Evolutionary conservation across 2,113 vertebrate genomes (phyloP).

Genomic region (Ctenomys sociabilis): DNA sequence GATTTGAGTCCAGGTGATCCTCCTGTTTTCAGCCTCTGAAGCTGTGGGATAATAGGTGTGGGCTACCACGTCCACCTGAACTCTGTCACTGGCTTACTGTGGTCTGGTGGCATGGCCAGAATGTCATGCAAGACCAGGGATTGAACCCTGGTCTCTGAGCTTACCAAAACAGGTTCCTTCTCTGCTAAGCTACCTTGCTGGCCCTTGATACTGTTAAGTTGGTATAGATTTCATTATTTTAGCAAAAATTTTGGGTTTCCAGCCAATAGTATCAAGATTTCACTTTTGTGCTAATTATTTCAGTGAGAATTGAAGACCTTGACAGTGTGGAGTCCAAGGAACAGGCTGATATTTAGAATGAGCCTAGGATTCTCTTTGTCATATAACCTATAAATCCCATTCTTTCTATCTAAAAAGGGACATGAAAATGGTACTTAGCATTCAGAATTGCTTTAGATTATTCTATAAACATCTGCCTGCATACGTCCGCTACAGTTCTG

Average conservation of each 20-base stretch:
- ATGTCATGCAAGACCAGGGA: too few relatives aligned
- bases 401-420: background rate
- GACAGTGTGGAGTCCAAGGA: background rate
- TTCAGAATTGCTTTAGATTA: background rate
- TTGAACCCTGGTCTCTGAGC: too few relatives aligned
- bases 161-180: too few relatives aligned
- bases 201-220: background rate
- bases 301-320: background rate
- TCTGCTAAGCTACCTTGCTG: too few relatives aligned
- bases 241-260: slow-evolving; percentile 17
- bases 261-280: background rate
- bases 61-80: too few relatives aligned
- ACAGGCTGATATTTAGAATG: background rate
- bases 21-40: too few relatives aligned
- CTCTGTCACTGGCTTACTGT: too few relatives aligned
- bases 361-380: background rate
- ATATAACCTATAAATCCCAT: background rate
- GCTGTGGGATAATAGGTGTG: too few relatives aligned
- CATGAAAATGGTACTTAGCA: background rate
- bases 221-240: background rate
- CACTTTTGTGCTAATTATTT: background rate
- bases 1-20: too few relatives aligned
- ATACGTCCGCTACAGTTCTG: background rate
- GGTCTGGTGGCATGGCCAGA: too few relatives aligned
- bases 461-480: background rate